Evolutionary conservation across 2,113 vertebrate genomes (phyloP), one percentile per base, ranked within the genome.

Genomic region (Sebastes schlegelii): DNA sequence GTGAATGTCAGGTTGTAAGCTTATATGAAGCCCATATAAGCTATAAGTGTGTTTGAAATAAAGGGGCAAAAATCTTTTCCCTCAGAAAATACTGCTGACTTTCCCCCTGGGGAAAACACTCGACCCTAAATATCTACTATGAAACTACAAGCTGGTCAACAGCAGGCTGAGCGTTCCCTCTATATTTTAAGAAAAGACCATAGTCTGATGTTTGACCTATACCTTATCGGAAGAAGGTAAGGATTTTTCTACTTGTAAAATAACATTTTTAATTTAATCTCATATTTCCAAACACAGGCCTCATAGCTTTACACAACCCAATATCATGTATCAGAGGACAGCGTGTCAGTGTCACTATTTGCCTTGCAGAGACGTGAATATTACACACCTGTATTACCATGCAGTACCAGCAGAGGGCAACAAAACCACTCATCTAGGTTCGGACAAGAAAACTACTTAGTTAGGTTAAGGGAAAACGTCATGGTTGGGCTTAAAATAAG

Each of bases 41-140:
- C 79, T 84, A 58, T 49, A 51, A 79, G 79, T 19, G 34, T 51
- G 61, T 82, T 86, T 75, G 52, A 79, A 79, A 64, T 74, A 55
- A 74, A 73, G 61, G 14, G 14, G 26, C 8, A 77, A 63, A 60
- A 71, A 57, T 67, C 34, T 60, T 17, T 19, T 48, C 23, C 62
- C 43, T 57, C 60, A 52, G 60, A 74, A 74, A 74, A 65, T 45
- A 63, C 65, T 79, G 61, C 60, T 17, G 45, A 58, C 45, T 63
- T 48, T 54, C 21, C 68, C 62, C 51, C 23, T 1, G 0, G 61
- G 45, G 14, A 64, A 81, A 81, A 26, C 43, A 54, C 45, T 61
- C 16, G 12, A 17, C 52, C 26, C n/a, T 0, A 72, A 63, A 60
- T 71, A 58, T 70, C 55, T 34, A 3, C 40, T 54, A 42, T 72